Evolutionary conservation across 1,140 invertebrate species (phyloP).

Genomic region (Ephestia elutella): DNA sequence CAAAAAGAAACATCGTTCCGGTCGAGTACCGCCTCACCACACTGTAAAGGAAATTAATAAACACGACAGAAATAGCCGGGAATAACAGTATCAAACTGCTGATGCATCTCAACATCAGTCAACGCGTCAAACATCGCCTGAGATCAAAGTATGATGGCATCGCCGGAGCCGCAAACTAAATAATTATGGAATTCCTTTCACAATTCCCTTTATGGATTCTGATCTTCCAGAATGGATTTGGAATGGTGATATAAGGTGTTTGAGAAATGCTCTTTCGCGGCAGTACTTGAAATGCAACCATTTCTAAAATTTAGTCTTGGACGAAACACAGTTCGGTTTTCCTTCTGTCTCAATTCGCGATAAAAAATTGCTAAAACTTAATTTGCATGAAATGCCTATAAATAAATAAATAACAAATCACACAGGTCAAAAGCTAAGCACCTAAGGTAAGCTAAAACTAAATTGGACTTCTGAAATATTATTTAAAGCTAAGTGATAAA

Average conservation of each 20-base stretch:
- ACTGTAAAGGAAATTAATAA: slow-evolving; percentile 4
- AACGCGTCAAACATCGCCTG: slow-evolving; percentile 24
- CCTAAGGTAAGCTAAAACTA: too few species aligned
- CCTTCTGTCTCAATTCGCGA: too few species aligned
- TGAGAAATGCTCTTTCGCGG: background rate
- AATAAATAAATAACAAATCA: too few species aligned
- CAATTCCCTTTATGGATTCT: background rate
- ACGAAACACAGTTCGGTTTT: too few species aligned
- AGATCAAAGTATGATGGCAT: too few species aligned
- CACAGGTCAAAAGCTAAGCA: too few species aligned
- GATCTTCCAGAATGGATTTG: background rate
- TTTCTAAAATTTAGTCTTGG: too few species aligned
- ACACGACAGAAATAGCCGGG: slow-evolving; percentile 6
- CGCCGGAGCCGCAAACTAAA: background rate
- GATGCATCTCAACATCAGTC: slow-evolving; percentile 17
- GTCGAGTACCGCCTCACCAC: background rate
- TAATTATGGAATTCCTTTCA: background rate
- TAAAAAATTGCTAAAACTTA: too few species aligned
- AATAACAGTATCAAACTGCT: background rate
- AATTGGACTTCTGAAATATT: too few species aligned
- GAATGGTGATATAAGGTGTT: background rate
- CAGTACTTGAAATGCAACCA: too few species aligned
- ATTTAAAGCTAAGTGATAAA: too few species aligned
- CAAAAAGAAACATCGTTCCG: background rate
- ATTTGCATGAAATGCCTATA: too few species aligned